Evolutionary conservation across 2,888 invertebrate species (phyloP), one percentile per base, ranked within the genome.

Genomic region (Dasypogon diadema): DNA sequence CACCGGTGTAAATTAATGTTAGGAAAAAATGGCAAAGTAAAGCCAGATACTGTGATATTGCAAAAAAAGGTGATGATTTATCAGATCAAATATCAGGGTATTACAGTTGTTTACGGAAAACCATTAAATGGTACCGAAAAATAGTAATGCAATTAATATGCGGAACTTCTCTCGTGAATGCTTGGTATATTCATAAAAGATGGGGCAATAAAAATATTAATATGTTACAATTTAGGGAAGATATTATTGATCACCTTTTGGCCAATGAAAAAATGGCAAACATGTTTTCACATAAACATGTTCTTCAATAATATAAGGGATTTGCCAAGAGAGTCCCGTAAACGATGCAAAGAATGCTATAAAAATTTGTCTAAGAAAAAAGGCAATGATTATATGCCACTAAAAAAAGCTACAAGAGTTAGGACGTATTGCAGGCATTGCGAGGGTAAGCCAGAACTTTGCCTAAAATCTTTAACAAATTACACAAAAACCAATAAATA

Each of bases 71-170:
- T 55, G 65, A 63, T 75, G 70, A 73, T 77, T 51, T 77, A 75
- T 77, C 68, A 76, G 75, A 77, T 65, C 75, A 77, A 68, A 26
- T 75, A 70, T 55, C 75, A 63, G 70, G 30, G 48, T 76, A 77
- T 65, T 77, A 77, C 74, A 77, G 74, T 77, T 73, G 68, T 63
- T 73, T 77, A 63, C 42, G 76, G 37, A 77, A 77, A 77, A 74
- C 76, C 26, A 77, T 77, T 72, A 75, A 77, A 72, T 75, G 74
- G 74, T 54, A 76, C 65, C 46, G 74, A 76, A 75, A 63, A 76
- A 34, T 76, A 51, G 22, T 65, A 72, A 72, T 76, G 58, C 75
- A 72, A 58, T 60, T 73, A 72, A 72, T 77, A n/a, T n/a, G n/a
- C n/a, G n/a, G n/a, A n/a, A n/a, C n/a, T n/a, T n/a, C n/a, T n/a